Evolutionary conservation across 2,113 vertebrate genomes (phyloP).

Genomic region (Eretmochelys imbricata): DNA sequence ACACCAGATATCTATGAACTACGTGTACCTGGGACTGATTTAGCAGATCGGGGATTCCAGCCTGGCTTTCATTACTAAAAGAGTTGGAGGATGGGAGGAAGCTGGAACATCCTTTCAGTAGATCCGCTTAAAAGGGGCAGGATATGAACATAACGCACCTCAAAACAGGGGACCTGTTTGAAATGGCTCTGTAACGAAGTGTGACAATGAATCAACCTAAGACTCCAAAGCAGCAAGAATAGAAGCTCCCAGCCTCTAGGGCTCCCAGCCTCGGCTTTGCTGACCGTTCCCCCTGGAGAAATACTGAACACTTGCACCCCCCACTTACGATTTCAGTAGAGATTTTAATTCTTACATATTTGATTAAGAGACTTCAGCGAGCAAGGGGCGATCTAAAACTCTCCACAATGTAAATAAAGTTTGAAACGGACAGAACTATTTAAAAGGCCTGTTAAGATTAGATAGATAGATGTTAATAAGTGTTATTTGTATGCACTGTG

Average conservation of each 20-base stretch:
- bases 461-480: background rate
- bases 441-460: background rate
- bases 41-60: background rate
- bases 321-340: background rate
- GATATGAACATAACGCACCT: background rate
- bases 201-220: background rate
- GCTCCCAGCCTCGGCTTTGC: background rate
- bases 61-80: background rate
- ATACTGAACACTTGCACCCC: background rate
- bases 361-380: background rate
- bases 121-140: background rate
- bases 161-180: background rate
- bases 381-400: conserved; percentile 46
- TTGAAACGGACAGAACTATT: background rate
- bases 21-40: background rate
- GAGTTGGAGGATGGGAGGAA: background rate
- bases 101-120: background rate
- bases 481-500: background rate
- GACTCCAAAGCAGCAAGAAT: background rate
- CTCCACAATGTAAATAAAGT: background rate
- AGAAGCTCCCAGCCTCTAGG: background rate
- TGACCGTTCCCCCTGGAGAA: background rate
- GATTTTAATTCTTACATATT: conserved; percentile 30
- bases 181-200: background rate
- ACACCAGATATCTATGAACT: background rate